Base-by-base conservation (phyloP, 2,888 invertebrate genomes). In the Limnephilus auricula region DNA sequence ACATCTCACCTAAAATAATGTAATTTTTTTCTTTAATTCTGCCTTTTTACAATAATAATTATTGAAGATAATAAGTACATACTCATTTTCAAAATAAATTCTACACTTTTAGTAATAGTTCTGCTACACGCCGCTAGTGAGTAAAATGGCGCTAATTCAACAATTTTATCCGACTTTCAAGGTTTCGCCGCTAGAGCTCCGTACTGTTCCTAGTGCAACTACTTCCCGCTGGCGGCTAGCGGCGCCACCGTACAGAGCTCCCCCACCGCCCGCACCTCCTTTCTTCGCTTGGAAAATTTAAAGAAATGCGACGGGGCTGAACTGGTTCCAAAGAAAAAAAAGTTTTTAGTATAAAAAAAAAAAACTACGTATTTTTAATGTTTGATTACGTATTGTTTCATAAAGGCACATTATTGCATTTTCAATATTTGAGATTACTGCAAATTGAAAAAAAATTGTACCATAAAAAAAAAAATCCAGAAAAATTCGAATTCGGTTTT, bases 241-340 rank as follows among this genome's bases (percentile, higher is more conserved):
- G 89, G 89, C 92, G 90, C 92, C 92, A 90, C 92, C 79, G 34
- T 83, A 87, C 91, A 45, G 89, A 84, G 89, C 79, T 82, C 30
- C 85, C 91, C 89, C 86, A 50, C 88, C 18, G 40, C 87, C 89
- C 91, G 86, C 32, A 80, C 34, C 45, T 82, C 91, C 90, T 37
- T 45, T 90, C 37, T 79, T 83, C 84, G 65, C 9, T 82, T 78
- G 85, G 85, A 78, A 88, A 88, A 92, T 87, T 92, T 92, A 93
- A 93, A 92, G 92, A 93, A 93, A 90, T 90, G 89, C 91, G 87
- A 89, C 90, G 45, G 92, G 92, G 92, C 91, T 89, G 93, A 83
- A 93, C 87, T 92, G 91, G 93, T n/a, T 88, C 79, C 80, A 50
- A 37, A 79, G 50, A 15, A 45, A 45, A 45, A 45, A 45, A 45